Conservation (phyloP, 2,113 vertebrate species). For the Leiothrix lutea region DNA sequence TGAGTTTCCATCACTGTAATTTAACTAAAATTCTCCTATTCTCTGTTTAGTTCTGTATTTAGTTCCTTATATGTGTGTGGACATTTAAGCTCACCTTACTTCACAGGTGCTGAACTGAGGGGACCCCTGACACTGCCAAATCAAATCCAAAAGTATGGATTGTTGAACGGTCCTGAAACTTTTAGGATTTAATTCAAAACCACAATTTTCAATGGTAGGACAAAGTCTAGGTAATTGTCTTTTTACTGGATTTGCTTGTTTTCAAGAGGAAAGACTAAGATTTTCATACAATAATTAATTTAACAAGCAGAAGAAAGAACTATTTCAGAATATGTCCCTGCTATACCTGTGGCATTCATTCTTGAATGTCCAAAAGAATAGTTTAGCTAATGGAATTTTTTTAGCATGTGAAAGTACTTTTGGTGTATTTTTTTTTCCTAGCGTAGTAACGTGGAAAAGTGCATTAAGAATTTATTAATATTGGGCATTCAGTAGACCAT, state of each 20-base stretch:
- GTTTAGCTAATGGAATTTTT: neutral
- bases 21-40: conserved; percentile 32
- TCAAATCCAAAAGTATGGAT: neutral
- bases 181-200: neutral
- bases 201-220: neutral
- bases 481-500: neutral
- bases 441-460: neutral
- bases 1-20: conserved; percentile 22
- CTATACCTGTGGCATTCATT: neutral
- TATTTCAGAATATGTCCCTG: neutral
- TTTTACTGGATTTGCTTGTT: neutral
- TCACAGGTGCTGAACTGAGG: neutral
- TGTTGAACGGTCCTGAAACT: neutral
- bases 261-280: neutral
- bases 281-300: neutral
- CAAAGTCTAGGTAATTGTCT: neutral
- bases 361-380: neutral
- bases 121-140: neutral
- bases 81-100: neutral
- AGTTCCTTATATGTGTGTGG: neutral
- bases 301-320: neutral
- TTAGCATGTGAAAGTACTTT: neutral
- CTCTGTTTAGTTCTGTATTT: neutral
- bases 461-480: neutral
- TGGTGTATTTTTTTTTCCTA: neutral